Percentiles rank a stretch among this genome's conserved stretches.
Evolutionary conservation across 2,888 invertebrate species (phyloP).

Genomic region (Agrilus biguttatus): DNA sequence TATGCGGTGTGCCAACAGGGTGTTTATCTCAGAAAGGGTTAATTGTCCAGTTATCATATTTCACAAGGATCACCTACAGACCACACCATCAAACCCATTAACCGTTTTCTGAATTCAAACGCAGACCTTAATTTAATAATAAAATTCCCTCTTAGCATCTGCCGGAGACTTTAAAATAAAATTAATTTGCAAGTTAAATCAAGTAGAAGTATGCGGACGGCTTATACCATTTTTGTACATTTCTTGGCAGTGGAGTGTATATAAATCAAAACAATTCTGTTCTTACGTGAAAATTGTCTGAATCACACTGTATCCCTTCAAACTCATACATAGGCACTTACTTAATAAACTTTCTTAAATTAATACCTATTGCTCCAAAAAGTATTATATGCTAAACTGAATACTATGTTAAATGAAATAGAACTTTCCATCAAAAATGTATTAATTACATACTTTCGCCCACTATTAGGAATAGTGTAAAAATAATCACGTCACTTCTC

Average conservation of each 20-base stretch:
- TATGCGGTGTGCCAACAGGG: constrained; percentile 5
- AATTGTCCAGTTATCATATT: constrained; percentile 15
- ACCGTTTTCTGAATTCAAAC: constrained; percentile 9
- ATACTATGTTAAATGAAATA: no score
- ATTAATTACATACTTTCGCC: no score
- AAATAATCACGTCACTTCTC: no score
- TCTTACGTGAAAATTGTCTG: no score
- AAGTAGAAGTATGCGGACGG: neutral
- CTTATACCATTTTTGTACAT: neutral
- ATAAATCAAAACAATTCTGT: no score
- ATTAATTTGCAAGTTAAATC: neutral
- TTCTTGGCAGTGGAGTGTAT: neutral
- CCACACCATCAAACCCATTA: constrained; percentile 7
- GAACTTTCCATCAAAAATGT: no score
- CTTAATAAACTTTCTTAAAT: no score
- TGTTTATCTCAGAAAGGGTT: constrained; percentile 16
- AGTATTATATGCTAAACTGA: no score
- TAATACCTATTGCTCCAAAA: no score
- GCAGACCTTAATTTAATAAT: constrained; percentile 12
- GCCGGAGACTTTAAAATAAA: neutral
- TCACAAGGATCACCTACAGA: constrained; percentile 14
- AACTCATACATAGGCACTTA: no score
- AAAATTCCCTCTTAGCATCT: constrained; percentile 8
- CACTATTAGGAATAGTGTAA: no score
- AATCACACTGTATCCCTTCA: no score